Evolutionary conservation across 2,797 vertebrate genomes (phyloP).

Genomic region (Eidolon dupreanum): DNA sequence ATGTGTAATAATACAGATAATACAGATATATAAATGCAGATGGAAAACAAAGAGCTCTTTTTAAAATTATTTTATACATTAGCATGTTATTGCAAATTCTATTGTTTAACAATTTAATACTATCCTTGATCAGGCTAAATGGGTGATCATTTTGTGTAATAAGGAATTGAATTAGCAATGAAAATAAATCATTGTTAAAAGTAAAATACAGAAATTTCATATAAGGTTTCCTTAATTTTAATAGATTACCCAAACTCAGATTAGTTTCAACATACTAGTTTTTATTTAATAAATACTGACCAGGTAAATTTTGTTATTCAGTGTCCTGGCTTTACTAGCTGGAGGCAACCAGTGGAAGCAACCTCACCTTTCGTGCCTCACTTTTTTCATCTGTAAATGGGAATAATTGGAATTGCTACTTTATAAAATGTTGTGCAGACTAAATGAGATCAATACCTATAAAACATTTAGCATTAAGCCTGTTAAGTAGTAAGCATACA

Average conservation of each 20-base stretch:
- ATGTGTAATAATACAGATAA: neutral
- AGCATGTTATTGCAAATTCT: neutral
- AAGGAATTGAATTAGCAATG: constrained; percentile 33
- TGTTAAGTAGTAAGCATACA: neutral
- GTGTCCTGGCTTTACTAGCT: neutral
- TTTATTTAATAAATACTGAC: constrained; percentile 1
- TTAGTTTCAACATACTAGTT: neutral
- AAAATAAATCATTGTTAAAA: constrained; percentile 52
- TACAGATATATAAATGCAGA: neutral
- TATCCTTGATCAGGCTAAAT: constrained; percentile 17
- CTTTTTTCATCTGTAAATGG: neutral
- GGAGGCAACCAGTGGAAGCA: neutral
- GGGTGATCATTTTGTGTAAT: neutral
- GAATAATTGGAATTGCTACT: neutral
- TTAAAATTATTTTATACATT: neutral
- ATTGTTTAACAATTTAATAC: constrained; percentile 29
- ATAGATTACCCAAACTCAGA: neutral
- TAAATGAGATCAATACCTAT: neutral
- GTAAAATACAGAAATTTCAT: constrained; percentile 3
- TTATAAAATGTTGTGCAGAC: neutral
- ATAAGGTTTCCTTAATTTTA: constrained; percentile 15
- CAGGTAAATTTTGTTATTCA: neutral
- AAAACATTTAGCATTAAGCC: neutral
- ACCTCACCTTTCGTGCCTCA: neutral
- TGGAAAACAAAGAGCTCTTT: constrained; percentile 13